Evolutionary conservation across 2,113 vertebrate species (phyloP).

Genomic region (Coptodon rendalli): DNA sequence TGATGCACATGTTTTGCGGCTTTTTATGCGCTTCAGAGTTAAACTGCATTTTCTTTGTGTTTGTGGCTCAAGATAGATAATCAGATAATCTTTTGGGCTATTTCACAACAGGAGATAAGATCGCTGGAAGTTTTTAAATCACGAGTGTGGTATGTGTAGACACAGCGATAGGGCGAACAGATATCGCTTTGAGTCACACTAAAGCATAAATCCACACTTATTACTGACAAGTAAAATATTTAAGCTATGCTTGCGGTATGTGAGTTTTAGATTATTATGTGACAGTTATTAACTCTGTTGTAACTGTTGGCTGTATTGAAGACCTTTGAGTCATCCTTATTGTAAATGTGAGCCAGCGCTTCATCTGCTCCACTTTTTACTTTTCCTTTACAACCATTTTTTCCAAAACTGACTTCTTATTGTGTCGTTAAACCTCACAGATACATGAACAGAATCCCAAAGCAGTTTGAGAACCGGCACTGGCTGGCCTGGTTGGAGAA

Average conservation of each 20-base stretch:
- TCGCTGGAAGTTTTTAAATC: background rate
- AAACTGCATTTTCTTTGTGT: background rate
- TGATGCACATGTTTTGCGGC: background rate
- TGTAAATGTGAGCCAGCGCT: background rate
- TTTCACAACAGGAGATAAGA: background rate
- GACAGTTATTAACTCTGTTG: background rate
- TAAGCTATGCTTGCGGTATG: background rate
- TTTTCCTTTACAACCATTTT: background rate
- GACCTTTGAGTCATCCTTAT: background rate
- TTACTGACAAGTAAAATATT: background rate
- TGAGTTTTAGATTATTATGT: background rate
- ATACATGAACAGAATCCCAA: background rate
- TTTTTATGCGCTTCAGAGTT: background rate
- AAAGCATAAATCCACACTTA: background rate
- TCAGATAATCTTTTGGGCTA: background rate
- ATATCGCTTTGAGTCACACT: background rate
- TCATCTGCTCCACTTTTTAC: background rate
- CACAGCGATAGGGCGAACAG: background rate
- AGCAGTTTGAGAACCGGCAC: accelerated
- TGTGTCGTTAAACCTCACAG: background rate
- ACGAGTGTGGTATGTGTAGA: background rate
- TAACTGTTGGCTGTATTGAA: background rate
- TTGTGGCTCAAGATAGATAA: background rate
- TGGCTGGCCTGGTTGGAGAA: background rate
- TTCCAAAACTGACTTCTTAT: background rate